Percentiles rank a stretch among this genome's conserved stretches.
Evolutionary conservation across 2,113 vertebrate species (phyloP).

Genomic region (Hemicordylus capensis): DNA sequence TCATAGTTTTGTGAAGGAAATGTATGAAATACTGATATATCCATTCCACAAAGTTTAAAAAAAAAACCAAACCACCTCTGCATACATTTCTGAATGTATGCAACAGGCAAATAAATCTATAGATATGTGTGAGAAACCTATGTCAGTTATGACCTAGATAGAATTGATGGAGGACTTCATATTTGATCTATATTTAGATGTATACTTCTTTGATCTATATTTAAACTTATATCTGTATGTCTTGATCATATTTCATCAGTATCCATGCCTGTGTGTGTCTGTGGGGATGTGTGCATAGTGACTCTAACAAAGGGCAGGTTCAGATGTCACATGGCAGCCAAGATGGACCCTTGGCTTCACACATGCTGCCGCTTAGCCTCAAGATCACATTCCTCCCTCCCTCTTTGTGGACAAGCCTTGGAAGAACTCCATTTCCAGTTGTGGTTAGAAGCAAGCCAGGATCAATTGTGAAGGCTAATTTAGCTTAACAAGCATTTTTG

Average conservation of each 20-base stretch:
- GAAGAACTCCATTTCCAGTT: no score
- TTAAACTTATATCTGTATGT: conserved; percentile 19
- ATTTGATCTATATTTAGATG: conserved; percentile 31
- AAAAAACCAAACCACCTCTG: no score
- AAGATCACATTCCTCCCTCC: no score
- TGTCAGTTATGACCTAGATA: neutral
- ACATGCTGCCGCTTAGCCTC: no score
- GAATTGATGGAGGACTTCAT: neutral
- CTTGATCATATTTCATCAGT: neutral
- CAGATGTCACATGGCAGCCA: no score
- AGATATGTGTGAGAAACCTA: neutral
- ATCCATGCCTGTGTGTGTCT: conserved; percentile 16
- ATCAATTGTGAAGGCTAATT: no score
- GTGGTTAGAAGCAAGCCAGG: no score
- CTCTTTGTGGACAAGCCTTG: no score
- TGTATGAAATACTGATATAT: neutral
- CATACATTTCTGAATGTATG: no score
- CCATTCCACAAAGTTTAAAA: neutral
- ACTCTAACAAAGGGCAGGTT: conserved; percentile 19
- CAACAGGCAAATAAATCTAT: neutral
- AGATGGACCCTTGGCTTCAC: no score
- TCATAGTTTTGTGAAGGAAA: neutral
- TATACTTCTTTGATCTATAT: conserved; percentile 34
- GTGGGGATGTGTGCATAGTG: conserved; percentile 6
- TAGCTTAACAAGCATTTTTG: no score